Percentiles rank a stretch among this genome's conserved stretches.
These are phyloP conservation scores for Ceratosolen solmsi DNA, from an alignment of 1,140 invertebrate species.

Conservation along the genomic window DNA sequence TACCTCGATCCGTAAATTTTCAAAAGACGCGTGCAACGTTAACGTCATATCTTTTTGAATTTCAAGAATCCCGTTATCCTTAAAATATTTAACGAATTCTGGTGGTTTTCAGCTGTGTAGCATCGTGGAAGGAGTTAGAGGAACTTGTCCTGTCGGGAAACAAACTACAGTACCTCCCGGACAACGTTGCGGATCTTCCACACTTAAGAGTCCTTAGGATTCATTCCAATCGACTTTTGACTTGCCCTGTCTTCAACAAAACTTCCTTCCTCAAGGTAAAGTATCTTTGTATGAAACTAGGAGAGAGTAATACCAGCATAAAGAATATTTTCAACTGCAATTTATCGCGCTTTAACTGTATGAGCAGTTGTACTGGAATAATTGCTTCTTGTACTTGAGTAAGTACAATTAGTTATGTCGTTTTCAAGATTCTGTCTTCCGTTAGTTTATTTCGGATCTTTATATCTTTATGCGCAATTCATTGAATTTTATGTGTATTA, in stretches of 20 bases:
- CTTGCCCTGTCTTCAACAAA: slow-evolving; percentile 83
- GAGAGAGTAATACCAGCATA: slow-evolving; percentile 3
- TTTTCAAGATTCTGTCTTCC: too few species aligned
- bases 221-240: slow-evolving; percentile 85
- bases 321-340: slow-evolving; percentile 18
- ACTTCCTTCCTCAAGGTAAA: slow-evolving; percentile 79
- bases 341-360: too few species aligned
- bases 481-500: too few species aligned
- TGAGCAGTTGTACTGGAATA: too few species aligned
- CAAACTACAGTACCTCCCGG: slow-evolving; percentile 83
- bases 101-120: slow-evolving; percentile 76
- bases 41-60: too few species aligned
- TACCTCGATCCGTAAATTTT: too few species aligned
- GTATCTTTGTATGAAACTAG: slow-evolving; percentile 13
- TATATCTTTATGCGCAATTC: too few species aligned
- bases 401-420: too few species aligned
- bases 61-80: background rate
- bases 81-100: slow-evolving; percentile 33
- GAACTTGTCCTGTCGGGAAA: slow-evolving; percentile 89
- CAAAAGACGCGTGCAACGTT: too few species aligned
- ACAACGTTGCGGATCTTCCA: slow-evolving; percentile 81
- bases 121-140: slow-evolving; percentile 84
- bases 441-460: too few species aligned
- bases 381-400: too few species aligned
- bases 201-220: slow-evolving; percentile 84